phyloP scores from a whole-genome alignment of 2,113 vertebrate species.

The Menura novaehollandiae region DNA sequence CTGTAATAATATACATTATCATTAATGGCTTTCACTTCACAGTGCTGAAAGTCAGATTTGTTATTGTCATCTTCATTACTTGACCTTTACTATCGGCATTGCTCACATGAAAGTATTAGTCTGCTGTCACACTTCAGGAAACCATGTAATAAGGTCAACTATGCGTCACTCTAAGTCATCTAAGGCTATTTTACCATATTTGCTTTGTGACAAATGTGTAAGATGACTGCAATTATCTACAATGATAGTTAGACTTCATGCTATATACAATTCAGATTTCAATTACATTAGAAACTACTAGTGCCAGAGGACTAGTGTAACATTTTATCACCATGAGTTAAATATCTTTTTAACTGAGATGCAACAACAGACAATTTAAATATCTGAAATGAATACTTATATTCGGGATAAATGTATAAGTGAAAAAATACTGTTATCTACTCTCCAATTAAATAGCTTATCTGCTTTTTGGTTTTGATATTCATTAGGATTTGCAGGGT shows the following conservation, averaged over 20 bases:
- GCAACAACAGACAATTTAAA: not conserved
- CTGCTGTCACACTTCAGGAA: conserved; percentile 32
- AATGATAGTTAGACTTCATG: not conserved
- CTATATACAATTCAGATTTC: not conserved
- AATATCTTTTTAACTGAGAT: not conserved
- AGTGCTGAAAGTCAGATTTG: conserved; percentile 10
- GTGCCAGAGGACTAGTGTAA: not conserved
- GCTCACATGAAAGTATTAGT: conserved; percentile 24
- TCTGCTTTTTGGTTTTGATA: not conserved
- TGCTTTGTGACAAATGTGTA: conserved; percentile 9
- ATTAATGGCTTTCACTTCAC: conserved; percentile 30
- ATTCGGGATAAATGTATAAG: not conserved
- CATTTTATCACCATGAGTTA: not conserved
- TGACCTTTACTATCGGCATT: conserved; percentile 11
- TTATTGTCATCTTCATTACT: conserved; percentile 24
- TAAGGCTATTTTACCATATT: not conserved
- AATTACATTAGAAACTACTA: not conserved
- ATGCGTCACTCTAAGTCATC: not conserved
- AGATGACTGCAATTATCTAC: conserved; percentile 25
- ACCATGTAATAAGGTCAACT: conserved; percentile 31
- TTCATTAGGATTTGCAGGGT: not conserved
- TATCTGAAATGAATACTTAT: not conserved
- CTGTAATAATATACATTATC: conserved; percentile 28
- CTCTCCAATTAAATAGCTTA: not conserved
- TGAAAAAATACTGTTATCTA: not conserved